Base-by-base conservation (phyloP, 2,113 vertebrate genomes). In the Lates calcarifer region DNA sequence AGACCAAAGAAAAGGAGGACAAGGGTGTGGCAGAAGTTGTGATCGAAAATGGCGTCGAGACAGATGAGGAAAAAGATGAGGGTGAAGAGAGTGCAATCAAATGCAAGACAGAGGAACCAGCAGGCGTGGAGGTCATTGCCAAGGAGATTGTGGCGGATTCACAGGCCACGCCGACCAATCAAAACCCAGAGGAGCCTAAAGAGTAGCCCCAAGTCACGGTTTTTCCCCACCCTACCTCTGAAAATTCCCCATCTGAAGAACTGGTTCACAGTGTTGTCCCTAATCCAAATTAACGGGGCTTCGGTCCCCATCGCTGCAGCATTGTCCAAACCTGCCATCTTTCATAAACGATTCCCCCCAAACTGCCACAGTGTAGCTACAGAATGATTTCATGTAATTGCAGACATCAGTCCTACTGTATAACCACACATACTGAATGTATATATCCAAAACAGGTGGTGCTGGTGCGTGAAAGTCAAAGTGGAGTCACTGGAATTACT, bases 401-500 rank as follows among this genome's bases (percentile, higher is more conserved):
- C 61, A 62, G 51, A 51, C 65, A 67, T 81, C 60, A 22, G 53
- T 73, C 65, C 77, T 68, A 67, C 80, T 80, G 72, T 78, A 81
- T 37, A 74, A 84, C 88, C 83, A 86, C 80, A 80, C 81, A 58
- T 66, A 58, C 79, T 92, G 93, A 94, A 94, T 93, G 91, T 93
- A 94, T 60, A 77, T 65, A 79, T 43, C 28, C 33, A 37, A 77
- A 33, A 63, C 63, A 71, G 74, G 60, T 45, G 60, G 39, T n/a
- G 69, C 39, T 53, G 77, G 39, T 20, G 57, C 10, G 13, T 39
- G 28, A 61, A 11, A 20, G 53, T 43, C 37, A 20, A 53, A 17
- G 60, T 35, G 74, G 75, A 75, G 49, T 71, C 58, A 72, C 85
- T 76, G 81, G 74, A 81, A 29, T 33, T 39, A 65, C 43, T 45